Evolutionary conservation across 2,888 invertebrate genomes (phyloP), one percentile per base, ranked within the genome.

Genomic region (Cabera pusaria): DNA sequence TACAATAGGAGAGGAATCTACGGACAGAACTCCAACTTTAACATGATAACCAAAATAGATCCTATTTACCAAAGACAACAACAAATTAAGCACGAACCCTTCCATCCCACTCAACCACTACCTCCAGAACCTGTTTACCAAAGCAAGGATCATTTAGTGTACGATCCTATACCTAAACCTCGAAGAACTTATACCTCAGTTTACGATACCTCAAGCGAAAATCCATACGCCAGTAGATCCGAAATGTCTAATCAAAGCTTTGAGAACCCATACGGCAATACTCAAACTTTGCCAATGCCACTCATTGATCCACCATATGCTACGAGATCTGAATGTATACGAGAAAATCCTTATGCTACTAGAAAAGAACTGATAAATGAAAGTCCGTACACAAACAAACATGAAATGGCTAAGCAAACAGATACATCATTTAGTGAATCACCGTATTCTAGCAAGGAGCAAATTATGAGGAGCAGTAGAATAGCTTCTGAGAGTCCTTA

Each of bases 21-120:
- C 59, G 85, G 85, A 46, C 86, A 85, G 40, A 72, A 74, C n/a
- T 64, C 75, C 51, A 84, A 69, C 73, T 90, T 87, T 75, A 90
- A 90, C 64, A 78, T 90, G 83, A 90, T 90, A 57, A 90, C 90
- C 70, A 88, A 88, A 79, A 90, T 90, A 76, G 90, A 90, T 59
- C 90, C 90, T 23, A 84, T 90, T 59, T 90, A 90, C 85, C 90
- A 90, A 86, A 85, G 89, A 78, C 84, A 82, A 39, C 83, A 85
- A 47, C 87, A 88, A 68, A 72, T 68, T 37, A 86, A 84, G 63
- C 88, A 89, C 39, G 89, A 90, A 75, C 85, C 86, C 8, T 89
- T 89, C 64, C 82, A 83, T 49, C 89, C 89, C 27, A 77, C 85
- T 27, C 88, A 87, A 73, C 84, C 87, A 23, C 72, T 87, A 86